Evolutionary conservation across 1,140 invertebrate species (phyloP).

Genomic region (Goniozus legneri): DNA sequence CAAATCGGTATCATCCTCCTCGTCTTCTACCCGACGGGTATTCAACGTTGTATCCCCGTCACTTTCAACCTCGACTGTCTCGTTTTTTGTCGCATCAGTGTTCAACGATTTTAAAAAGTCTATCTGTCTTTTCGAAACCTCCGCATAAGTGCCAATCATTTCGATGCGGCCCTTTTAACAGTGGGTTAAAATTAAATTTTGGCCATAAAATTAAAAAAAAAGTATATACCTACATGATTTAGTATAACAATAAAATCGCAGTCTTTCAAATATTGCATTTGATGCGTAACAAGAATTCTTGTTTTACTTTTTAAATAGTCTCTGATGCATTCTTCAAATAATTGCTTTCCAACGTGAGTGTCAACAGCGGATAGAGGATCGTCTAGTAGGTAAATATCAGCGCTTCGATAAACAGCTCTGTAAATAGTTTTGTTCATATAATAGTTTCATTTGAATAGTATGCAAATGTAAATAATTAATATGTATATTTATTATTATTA

Average conservation of each 20-base stretch:
- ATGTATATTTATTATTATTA: too few species aligned
- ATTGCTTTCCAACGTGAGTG: conserved; percentile 56
- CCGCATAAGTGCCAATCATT: conserved; percentile 45
- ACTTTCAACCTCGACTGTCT: conserved; percentile 5
- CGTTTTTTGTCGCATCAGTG: conserved; percentile 1
- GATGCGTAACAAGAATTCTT: conserved; percentile 77
- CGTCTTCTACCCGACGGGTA: conserved; percentile 29
- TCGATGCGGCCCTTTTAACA: conserved; percentile 39
- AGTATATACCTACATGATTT: conserved; percentile 4
- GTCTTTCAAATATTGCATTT: conserved; percentile 73
- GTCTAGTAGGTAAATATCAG: conserved; percentile 59
- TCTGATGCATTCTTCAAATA: conserved; percentile 51
- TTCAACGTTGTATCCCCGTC: conserved; percentile 3
- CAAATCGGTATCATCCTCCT: conserved; percentile 49
- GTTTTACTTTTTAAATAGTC: conserved; percentile 50
- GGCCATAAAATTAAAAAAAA: conserved; percentile 1
- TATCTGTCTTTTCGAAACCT: conserved; percentile 43
- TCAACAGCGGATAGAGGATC: conserved; percentile 61
- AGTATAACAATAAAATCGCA: conserved; percentile 67
- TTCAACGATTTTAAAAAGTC: conserved; percentile 25
- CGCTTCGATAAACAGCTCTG: conserved; percentile 55
- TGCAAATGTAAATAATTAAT: too few species aligned
- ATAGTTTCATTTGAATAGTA: background rate
- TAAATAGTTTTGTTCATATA: conserved; percentile 55
- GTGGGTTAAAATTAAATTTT: conserved; percentile 9